Conservation (phyloP, 2,113 vertebrate genomes). For the Hippocampus comes region DNA sequence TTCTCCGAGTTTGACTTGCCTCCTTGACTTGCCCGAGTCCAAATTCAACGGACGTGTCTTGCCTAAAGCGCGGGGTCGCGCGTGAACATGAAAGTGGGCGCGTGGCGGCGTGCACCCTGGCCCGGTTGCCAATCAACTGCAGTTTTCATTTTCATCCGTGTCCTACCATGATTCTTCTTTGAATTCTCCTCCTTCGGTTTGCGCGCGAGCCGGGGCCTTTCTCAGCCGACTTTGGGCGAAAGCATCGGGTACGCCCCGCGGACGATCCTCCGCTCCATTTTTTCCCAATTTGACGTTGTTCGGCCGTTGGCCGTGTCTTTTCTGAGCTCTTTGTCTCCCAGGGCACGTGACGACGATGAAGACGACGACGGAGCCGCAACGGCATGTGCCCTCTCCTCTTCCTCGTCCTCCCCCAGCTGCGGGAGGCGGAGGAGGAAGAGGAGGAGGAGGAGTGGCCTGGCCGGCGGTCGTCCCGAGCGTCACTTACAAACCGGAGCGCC, state of each 20-base stretch:
- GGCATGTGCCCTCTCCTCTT: background rate
- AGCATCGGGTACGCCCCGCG: background rate
- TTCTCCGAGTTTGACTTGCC: too few species aligned
- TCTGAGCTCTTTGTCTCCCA: background rate
- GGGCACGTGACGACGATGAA: background rate
- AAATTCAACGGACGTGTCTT: too few species aligned
- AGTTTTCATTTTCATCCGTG: too few species aligned
- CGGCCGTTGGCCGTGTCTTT: background rate
- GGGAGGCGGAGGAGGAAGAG: background rate
- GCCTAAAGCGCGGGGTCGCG: too few species aligned
- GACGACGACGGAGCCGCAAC: background rate
- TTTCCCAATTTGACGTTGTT: background rate
- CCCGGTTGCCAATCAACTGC: too few species aligned
- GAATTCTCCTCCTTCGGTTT: too few species aligned
- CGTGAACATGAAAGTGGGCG: too few species aligned
- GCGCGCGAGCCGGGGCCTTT: too few species aligned
- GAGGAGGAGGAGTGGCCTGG: slow-evolving; percentile 7
- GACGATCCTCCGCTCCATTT: background rate
- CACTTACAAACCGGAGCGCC: slow-evolving; percentile 1
- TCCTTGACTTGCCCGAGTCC: too few species aligned
- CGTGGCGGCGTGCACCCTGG: too few species aligned
- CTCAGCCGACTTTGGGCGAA: background rate
- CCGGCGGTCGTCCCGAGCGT: background rate
- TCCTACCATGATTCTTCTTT: too few species aligned
- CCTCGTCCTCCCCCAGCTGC: background rate